Evolutionary conservation across 2,888 invertebrate genomes (phyloP), one percentile per base, ranked within the genome.

Genomic region (Bruchidius siliquastri): DNA sequence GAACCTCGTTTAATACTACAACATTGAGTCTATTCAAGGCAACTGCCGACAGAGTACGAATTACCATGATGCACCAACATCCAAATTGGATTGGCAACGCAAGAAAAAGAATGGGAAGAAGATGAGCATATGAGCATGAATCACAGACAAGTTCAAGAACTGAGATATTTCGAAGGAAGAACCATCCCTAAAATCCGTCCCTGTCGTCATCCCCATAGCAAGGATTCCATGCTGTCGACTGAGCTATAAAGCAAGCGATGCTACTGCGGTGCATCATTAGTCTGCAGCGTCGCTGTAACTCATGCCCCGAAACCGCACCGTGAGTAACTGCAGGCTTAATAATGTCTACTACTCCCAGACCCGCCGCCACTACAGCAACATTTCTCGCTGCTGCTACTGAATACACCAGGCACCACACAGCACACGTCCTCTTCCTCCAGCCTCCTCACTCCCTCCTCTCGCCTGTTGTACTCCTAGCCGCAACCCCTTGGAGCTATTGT

Each of bases 271-370:
- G 83, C 83, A 83, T 83, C 83, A 83, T 83, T 84, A 83, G 81
- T 83, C 83, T 84, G 82, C 82, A 81, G 81, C 78, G 83, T 80
- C 79, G 77, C 79, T 79, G 79, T 83, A 84, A 84, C 83, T 84
- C 84, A 84, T 82, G 82, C 81, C 83, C 77, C 78, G 76, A 78
- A 84, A 84, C 85, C 85, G 82, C 85, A 84, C 80, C 81, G 83
- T 85, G 85, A 85, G 83, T 85, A 85, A 86, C 84, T 83, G 83
- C 83, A 80, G 80, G 83, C 84, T 85, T 85, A 85, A 86, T 85
- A 85, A 85, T 83, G 84, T 83, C 83, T 82, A 81, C 81, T 82
- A 76, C 79, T 80, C 77, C 74, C 74, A 79, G 77, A 78, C 49
- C 49, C 49, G 49, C 49, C 49, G 49, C 49, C 49, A 49, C 49